These are phyloP conservation scores for Todiramphus chloris DNA, from an alignment of 2,113 vertebrate species.

Conservation along the genomic window DNA sequence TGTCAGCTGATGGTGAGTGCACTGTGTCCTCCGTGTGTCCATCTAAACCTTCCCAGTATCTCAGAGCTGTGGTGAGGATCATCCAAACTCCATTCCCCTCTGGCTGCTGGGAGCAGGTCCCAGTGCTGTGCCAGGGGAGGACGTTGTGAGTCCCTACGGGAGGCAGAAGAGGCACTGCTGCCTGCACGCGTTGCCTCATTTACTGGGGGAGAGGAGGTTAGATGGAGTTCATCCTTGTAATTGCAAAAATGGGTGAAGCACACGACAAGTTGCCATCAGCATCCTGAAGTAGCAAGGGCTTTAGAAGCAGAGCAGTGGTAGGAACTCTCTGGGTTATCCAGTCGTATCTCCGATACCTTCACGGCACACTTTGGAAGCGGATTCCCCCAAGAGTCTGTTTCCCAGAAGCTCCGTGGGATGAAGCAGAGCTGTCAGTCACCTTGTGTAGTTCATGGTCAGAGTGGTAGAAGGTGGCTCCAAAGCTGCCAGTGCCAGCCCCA, in stretches of 20 bases:
- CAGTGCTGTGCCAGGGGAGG: background rate
- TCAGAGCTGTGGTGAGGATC: background rate
- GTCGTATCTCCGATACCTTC: background rate
- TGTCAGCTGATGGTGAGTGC: background rate
- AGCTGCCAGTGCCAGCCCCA: background rate
- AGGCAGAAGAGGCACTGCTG: background rate
- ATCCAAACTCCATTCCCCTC: background rate
- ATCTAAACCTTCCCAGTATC: background rate
- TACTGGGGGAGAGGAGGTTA: background rate
- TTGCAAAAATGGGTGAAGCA: background rate
- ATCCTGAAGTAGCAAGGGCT: background rate
- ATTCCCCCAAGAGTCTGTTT: background rate
- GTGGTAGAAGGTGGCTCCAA: background rate
- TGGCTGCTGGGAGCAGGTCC: background rate
- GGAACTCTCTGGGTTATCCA: background rate
- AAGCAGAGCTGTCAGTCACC: background rate
- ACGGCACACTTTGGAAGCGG: background rate
- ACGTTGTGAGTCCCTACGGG: fast-evolving
- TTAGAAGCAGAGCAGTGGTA: background rate
- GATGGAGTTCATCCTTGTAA: background rate
- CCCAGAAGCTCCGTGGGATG: background rate
- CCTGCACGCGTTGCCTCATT: background rate
- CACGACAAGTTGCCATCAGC: background rate
- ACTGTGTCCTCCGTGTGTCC: background rate
- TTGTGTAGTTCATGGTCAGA: background rate